Conservation (phyloP, 2,113 vertebrate genomes). For the Phalacrocorax carbo region DNA sequence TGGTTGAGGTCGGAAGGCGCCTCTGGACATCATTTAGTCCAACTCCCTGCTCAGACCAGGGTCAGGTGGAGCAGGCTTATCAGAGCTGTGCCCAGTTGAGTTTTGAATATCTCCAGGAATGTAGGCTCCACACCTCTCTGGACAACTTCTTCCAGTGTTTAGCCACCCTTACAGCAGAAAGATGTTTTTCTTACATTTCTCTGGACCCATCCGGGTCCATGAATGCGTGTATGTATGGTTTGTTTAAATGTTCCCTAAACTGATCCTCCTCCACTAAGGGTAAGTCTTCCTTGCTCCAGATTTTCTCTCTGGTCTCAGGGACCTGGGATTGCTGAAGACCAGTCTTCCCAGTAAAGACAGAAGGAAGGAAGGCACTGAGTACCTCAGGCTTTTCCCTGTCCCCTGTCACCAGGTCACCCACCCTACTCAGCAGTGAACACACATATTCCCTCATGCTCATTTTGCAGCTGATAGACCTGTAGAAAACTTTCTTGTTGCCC, state of each 20-base stretch:
- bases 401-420: background rate
- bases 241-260: background rate
- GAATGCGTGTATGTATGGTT: background rate
- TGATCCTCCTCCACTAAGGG: background rate
- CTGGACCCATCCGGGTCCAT: background rate
- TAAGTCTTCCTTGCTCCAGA: background rate
- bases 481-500: background rate
- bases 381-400: background rate
- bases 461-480: background rate
- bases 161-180: background rate
- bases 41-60: background rate
- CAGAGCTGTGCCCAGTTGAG: background rate
- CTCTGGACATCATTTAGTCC: background rate
- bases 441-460: fast-evolving
- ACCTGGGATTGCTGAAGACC: background rate
- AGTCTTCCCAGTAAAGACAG: background rate
- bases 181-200: background rate
- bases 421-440: background rate
- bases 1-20: background rate
- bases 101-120: background rate
- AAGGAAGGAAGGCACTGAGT: background rate
- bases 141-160: background rate
- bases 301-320: fast-evolving
- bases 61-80: background rate
- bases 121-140: background rate